Base-by-base conservation (phyloP, 2,888 invertebrate species). In the Cerceris ruficornis region DNA sequence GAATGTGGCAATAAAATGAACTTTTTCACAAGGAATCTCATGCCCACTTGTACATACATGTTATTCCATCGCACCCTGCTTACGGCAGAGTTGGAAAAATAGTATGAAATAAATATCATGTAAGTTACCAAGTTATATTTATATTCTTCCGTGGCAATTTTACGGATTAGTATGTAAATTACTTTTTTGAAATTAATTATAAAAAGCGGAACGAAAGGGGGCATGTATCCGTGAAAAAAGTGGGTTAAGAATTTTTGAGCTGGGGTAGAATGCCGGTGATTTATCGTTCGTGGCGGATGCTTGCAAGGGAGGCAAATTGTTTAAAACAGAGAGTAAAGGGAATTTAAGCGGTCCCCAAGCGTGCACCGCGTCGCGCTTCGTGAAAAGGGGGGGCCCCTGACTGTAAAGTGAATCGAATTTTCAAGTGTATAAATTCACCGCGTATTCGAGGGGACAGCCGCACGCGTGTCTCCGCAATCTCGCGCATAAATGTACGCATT, bases 351-450 rank as follows among this genome's bases (percentile, higher is more conserved):
- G 84, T 88, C 88, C 89, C 90, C 82, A 71, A 81, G 86, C 85
- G 86, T 78, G 78, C 67, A 75, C 75, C 71, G 69, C 60, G 71
- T 65, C 69, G 61, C 41, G 60, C 57, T 72, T 75, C 55, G 62
- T 68, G 67, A 69, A 62, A 62, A 77, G 69, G 79, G 82, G 82
- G 83, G 84, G 84, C 71, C 67, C 72, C 82, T 76, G 86, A 82
- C 76, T 85, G 82, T 86, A 85, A 88, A 90, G 87, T 87, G 89
- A 88, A 89, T 88, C 90, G 87, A 90, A 90, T 90, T 90, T 90
- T 88, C 86, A 85, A 82, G 79, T 85, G 81, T 83, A 85, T 84
- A 87, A 86, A 82, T 78, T 82, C 73, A 55, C 64, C 74, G 54
- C 69, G 62, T 59, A 54, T 62, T 59, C 58, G 61, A 77, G 50